Conservation (phyloP, 1,140 invertebrate species). For the Zaprionus kolodkinae region DNA sequence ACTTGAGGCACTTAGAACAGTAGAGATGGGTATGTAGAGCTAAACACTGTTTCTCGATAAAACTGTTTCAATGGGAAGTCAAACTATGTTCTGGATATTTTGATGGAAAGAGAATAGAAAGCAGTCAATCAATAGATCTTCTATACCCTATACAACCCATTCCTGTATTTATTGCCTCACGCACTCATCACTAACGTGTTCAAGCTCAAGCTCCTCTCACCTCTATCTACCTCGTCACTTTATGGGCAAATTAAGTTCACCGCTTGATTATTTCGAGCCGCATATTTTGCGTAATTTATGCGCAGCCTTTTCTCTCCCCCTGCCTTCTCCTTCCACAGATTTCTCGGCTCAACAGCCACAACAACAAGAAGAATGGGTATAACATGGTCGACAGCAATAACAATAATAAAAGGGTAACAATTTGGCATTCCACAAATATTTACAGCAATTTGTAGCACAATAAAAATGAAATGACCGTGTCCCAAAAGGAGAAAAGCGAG, state of each 20-base stretch:
- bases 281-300: slow-evolving; percentile 78
- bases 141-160: too few species aligned
- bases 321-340: slow-evolving; percentile 37
- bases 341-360: slow-evolving; percentile 31
- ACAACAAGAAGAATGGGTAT: slow-evolving; percentile 37
- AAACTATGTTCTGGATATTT: too few species aligned
- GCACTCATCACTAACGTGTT: slow-evolving; percentile 4
- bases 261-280: slow-evolving; percentile 75
- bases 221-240: slow-evolving; percentile 36
- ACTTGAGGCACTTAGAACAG: too few species aligned
- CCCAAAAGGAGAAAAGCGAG: too few species aligned
- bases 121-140: too few species aligned
- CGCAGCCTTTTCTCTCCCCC: slow-evolving; percentile 1
- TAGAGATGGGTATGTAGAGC: neutral
- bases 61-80: neutral
- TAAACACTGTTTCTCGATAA: neutral
- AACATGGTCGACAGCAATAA: slow-evolving; percentile 26
- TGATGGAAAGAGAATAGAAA: too few species aligned
- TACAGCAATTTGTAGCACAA: slow-evolving; percentile 80
- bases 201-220: slow-evolving; percentile 1
- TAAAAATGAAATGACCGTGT: slow-evolving; percentile 68
- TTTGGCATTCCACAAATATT: slow-evolving; percentile 75
- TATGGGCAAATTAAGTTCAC: slow-evolving; percentile 76
- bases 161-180: slow-evolving; percentile 15
- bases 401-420: slow-evolving; percentile 58